phyloP scores from a whole-genome alignment of 2,113 vertebrate genomes.

The Macaca nemestrina region DNA sequence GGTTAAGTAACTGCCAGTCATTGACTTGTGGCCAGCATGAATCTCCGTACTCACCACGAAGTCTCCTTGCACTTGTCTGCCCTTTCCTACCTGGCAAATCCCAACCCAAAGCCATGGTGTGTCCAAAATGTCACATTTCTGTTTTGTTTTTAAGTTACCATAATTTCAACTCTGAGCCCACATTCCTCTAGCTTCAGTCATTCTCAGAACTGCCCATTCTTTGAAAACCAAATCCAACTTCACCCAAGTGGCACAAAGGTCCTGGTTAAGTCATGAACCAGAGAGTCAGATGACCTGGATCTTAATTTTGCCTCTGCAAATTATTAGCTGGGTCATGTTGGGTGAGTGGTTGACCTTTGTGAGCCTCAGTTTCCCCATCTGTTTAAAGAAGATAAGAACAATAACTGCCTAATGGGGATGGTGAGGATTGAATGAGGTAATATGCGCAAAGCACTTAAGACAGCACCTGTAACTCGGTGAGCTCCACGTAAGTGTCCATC shows the following conservation, averaged over 20 bases:
- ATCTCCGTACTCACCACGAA: neutral
- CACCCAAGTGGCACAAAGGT: neutral
- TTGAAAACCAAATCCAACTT: neutral
- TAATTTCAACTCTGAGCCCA: neutral
- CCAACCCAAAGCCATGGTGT: neutral
- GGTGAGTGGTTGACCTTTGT: neutral
- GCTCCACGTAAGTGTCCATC: neutral
- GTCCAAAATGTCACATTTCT: neutral
- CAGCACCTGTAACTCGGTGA: neutral
- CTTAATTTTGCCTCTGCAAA: neutral
- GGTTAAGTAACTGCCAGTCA: neutral
- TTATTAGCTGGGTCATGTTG: neutral
- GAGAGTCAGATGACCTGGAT: neutral
- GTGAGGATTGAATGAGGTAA: neutral
- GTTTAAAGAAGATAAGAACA: too few species aligned
- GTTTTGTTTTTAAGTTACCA: neutral
- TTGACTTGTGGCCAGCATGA: neutral
- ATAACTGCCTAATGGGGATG: neutral
- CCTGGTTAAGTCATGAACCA: neutral
- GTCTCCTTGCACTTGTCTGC: too few species aligned
- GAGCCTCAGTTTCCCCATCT: neutral
- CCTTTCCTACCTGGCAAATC: too few species aligned
- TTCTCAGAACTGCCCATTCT: neutral
- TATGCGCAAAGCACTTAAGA: neutral
- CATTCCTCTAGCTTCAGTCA: neutral